These are phyloP conservation scores for Onthophagus sagittarius DNA, from an alignment of 2,888 invertebrate species.

Conservation along the genomic window DNA sequence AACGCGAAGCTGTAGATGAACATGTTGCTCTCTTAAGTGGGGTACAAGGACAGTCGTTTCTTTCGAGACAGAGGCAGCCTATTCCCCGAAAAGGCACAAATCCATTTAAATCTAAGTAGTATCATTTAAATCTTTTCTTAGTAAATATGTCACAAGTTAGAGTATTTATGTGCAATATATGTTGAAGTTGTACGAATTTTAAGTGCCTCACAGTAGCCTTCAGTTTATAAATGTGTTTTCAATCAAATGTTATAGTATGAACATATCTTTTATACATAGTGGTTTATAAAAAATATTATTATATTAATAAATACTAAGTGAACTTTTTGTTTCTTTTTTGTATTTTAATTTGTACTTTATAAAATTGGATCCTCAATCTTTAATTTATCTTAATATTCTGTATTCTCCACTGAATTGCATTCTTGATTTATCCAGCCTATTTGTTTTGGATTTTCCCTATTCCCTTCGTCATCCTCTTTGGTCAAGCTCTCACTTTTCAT, in stretches of 20 bases:
- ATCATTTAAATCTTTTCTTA: too few relatives aligned
- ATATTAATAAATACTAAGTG: not conserved
- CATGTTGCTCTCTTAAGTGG: conserved; percentile 70
- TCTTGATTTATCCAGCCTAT: too few relatives aligned
- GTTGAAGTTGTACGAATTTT: not conserved
- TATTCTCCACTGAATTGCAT: too few relatives aligned
- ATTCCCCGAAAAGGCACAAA: conserved; percentile 60
- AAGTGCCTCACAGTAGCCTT: not conserved
- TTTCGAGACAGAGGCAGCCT: conserved; percentile 80
- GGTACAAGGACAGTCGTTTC: conserved; percentile 76
- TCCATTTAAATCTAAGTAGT: conserved; percentile 35
- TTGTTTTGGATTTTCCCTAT: too few relatives aligned
- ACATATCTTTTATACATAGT: not conserved
- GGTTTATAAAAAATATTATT: not conserved
- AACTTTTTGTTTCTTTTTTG: too few relatives aligned
- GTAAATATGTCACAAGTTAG: too few relatives aligned
- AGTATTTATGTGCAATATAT: not conserved
- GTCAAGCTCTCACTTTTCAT: too few relatives aligned
- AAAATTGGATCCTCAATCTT: too few relatives aligned
- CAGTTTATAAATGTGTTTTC: not conserved
- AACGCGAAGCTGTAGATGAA: conserved; percentile 78
- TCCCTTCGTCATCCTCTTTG: too few relatives aligned
- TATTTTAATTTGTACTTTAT: too few relatives aligned
- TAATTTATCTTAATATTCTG: too few relatives aligned
- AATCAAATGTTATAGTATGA: not conserved